Base-by-base conservation (phyloP, 2,113 vertebrate genomes). In the Aphyosemion australe region DNA sequence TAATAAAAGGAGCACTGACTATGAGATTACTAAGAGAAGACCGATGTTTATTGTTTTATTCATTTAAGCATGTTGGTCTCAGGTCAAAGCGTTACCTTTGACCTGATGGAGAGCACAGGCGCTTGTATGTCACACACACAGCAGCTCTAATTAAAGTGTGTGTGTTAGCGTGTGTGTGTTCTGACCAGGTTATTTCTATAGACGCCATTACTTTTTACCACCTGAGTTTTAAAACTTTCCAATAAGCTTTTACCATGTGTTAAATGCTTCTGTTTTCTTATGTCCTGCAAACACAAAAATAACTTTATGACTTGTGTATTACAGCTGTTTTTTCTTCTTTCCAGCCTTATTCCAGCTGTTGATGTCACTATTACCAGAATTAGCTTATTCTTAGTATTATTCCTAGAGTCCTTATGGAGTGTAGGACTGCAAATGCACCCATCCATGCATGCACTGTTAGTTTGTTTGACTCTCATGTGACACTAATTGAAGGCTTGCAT, bases 21-120 rank as follows among this genome's bases (percentile, higher is more conserved):
- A n/a, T n/a, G 83, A 74, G 77, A 69, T 74, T 83, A 71, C 68
- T 66, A 73, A 83, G 75, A 80, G 56, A 84, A 85, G 85, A 80
- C 76, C 61, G 47, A 51, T 91, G 89, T 91, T 91, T 92, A 87
- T 91, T 93, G 88, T 92, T 93, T 86, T 86, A 92, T 91, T 88
- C 90, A 85, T 75, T 87, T 80, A 82, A 80, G 79, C 86, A 88
- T 91, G 88, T 90, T 88, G 79, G 82, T 82, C n/a, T n/a, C 75
- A 71, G 88, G 88, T 87, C 89, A 89, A 61, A 62, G 48, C 85
- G 82, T 88, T 79, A 87, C 87, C 81, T 88, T 75, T 92, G 91
- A 90, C 88, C 90, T 78, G 46, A 1, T 68, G 68, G 62, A 55
- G 72, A 85, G 77, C 69, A 58, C 57, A 48, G 26, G 71, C 49